Evolutionary conservation across 2,113 vertebrate genomes (phyloP).

Genomic region (Mormoops blainvillei): DNA sequence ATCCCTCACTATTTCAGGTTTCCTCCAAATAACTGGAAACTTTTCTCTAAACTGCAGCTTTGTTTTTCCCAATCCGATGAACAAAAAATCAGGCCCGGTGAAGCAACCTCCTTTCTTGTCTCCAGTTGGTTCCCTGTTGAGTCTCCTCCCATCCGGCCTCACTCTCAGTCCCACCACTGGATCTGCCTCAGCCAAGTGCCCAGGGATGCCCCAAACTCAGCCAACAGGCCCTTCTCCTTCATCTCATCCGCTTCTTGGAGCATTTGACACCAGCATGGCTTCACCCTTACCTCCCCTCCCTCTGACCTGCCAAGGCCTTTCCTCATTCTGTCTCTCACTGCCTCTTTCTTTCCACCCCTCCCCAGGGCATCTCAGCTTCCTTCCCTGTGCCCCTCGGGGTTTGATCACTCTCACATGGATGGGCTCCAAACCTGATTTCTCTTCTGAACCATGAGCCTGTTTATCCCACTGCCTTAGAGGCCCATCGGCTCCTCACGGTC

Average conservation of each 20-base stretch:
- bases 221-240: neutral
- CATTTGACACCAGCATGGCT: neutral
- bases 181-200: neutral
- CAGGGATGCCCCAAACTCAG: accelerated
- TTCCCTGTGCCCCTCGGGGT: neutral
- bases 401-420: neutral
- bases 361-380: no score
- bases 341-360: neutral
- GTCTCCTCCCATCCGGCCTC: neutral
- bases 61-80: neutral
- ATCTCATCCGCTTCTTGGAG: neutral
- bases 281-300: neutral
- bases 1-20: neutral
- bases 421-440: neutral
- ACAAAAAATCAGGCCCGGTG: neutral
- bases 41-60: neutral
- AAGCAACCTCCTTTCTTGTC: neutral
- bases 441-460: neutral
- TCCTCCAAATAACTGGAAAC: neutral
- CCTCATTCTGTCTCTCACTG: no score
- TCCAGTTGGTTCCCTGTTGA: neutral
- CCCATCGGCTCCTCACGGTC: no score
- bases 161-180: neutral
- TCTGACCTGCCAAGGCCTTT: no score
- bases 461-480: neutral